Conservation (phyloP, 2,888 invertebrate genomes). For the Diarsia mendica region DNA sequence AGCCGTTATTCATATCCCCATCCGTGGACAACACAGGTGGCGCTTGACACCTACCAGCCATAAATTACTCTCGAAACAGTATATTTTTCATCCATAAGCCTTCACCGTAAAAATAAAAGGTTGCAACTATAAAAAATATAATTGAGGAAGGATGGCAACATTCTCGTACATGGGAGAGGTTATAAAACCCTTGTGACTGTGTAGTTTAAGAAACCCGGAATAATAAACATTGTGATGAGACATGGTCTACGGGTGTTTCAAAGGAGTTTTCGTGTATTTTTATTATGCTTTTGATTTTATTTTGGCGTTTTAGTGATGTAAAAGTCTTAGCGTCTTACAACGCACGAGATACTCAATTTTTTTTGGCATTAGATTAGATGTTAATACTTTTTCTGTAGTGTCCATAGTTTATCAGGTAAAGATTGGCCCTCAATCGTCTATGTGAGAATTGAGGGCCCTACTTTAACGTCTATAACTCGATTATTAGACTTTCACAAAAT, state of each 20-base stretch:
- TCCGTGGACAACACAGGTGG: conserved; percentile 39
- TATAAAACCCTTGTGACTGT: conserved; percentile 37
- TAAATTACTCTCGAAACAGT: conserved; percentile 51
- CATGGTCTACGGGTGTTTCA: background rate
- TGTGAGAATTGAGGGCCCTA: no score
- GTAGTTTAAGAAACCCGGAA: conserved; percentile 6
- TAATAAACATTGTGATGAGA: conserved; percentile 14
- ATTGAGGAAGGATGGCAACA: conserved; percentile 47
- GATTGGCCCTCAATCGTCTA: no score
- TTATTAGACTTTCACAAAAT: no score
- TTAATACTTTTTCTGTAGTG: no score
- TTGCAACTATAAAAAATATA: conserved; percentile 50
- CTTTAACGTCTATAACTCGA: no score
- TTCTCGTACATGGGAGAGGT: conserved; percentile 34
- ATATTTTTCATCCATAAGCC: conserved; percentile 50
- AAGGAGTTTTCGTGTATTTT: background rate
- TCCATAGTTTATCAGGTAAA: no score
- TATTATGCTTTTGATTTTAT: background rate
- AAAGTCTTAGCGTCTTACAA: background rate
- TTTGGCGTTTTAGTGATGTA: background rate
- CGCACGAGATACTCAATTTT: no score
- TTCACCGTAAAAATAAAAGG: conserved; percentile 50
- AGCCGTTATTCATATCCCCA: conserved; percentile 9
- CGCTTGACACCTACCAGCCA: conserved; percentile 29
- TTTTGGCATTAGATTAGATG: no score